Evolutionary conservation across 2,888 invertebrate species (phyloP).

Genomic region (Tipula helvola): DNA sequence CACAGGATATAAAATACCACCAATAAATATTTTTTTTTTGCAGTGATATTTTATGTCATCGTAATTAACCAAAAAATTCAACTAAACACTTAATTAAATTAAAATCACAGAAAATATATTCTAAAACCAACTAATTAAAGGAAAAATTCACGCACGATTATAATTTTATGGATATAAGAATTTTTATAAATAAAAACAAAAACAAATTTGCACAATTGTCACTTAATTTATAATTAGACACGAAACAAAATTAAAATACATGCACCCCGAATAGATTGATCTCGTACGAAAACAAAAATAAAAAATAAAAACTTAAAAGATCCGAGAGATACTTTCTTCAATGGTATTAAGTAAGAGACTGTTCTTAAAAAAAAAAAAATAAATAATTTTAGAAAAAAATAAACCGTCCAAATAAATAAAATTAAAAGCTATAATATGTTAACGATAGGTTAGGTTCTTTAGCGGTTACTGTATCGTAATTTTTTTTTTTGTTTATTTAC

Average conservation of each 20-base stretch:
- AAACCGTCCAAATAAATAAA: neutral
- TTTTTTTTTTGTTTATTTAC: constrained; percentile 5
- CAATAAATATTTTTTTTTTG: neutral
- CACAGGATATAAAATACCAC: neutral
- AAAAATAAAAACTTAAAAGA: neutral
- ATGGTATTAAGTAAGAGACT: constrained; percentile 4
- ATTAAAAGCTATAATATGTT: neutral
- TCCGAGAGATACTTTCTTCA: neutral
- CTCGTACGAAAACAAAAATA: neutral
- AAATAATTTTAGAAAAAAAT: neutral
- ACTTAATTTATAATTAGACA: neutral
- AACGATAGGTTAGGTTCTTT: neutral
- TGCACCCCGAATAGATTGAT: neutral
- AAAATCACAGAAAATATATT: neutral
- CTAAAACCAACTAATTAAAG: neutral
- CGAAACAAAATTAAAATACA: neutral
- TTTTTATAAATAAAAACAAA: neutral
- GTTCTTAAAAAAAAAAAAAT: neutral
- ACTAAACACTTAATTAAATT: constrained; percentile 4
- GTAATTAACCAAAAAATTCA: neutral
- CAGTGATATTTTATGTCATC: neutral
- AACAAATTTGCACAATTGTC: neutral
- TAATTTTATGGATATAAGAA: neutral
- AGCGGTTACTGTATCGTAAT: constrained; percentile 6
- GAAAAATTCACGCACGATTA: neutral